Conservation (phyloP, 2,113 vertebrate species). For the Cavia aperea region DNA sequence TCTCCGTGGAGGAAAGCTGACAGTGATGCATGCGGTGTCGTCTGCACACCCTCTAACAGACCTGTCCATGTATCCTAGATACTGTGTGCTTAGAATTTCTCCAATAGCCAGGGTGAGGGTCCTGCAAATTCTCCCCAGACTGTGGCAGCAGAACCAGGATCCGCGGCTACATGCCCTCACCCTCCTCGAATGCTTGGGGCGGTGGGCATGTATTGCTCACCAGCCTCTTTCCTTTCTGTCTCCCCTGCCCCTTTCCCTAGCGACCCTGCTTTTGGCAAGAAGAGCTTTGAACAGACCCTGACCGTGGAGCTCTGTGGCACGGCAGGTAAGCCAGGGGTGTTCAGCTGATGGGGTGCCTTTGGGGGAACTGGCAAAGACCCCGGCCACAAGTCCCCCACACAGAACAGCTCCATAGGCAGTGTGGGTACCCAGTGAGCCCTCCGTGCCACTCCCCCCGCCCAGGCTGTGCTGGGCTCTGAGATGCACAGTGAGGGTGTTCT, state of each 20-base stretch:
- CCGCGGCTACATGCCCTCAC: neutral
- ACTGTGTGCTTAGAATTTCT: neutral
- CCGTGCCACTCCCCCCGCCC: neutral
- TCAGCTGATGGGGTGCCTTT: neutral
- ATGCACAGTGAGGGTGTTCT: neutral
- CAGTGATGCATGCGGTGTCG: neutral
- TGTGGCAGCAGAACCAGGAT: neutral
- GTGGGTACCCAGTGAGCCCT: neutral
- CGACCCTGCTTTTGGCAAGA: conserved; percentile 78
- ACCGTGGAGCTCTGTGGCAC: conserved; percentile 95
- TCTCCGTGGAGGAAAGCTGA: neutral
- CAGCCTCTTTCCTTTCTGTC: conserved; percentile 9
- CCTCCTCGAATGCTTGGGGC: fast-evolving
- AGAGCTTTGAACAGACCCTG: conserved; percentile 89
- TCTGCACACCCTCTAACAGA: neutral
- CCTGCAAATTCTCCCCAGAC: neutral
- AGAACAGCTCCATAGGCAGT: neutral
- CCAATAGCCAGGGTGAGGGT: neutral
- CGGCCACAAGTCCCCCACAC: fast-evolving
- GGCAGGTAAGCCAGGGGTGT: conserved; percentile 83
- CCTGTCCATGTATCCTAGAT: neutral
- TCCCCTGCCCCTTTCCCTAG: conserved; percentile 52
- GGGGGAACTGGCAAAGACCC: neutral
- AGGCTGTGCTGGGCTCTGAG: neutral
- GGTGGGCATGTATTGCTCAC: neutral